Base-by-base conservation (phyloP, 2,113 vertebrate species). In the Phyllostomus discolor region DNA sequence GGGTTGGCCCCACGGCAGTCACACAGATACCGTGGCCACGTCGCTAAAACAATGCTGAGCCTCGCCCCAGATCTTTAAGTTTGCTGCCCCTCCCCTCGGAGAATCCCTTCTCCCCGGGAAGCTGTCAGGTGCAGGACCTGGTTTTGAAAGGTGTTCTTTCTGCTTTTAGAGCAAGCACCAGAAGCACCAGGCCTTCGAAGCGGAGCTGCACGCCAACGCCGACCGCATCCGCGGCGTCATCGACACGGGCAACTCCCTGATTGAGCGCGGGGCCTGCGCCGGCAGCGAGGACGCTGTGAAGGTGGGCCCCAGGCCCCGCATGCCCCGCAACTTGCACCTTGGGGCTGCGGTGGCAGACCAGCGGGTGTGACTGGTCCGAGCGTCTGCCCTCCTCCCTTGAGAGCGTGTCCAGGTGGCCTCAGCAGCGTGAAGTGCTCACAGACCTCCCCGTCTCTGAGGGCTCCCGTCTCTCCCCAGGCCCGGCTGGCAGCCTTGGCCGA, bases 171-270 rank as follows among this genome's bases (percentile, higher is more conserved):
- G 99, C 98, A 99, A 99, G 87, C 99, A 99, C 97, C 99, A 99
- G 98, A 99, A 99, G 83, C 99, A 99, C 97, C 99, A 99, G 97
- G 99, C 99, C 15, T 99, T 99, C 2, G 99, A 99, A 96, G 99
- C 99, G 0, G 99, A 99, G 97, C 99, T 99, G 43, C 99, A 99
- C 0, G 99, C 99, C 98, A 99, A 99, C 0, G 99, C 99, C 0
- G 99, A 99, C 98, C 98, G 99, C 16, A 99, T 99, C 98, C 99
- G 99, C 0, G 99, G 99, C 0, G 99, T 99, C 95, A 99, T 99
- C 0, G 99, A 99, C 72, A 99, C 99, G 7, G 99, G 99, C 26
- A 99, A 99, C 96, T 98, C 99, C 0, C 98, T 99, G 87, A 99
- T 99, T 43, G 99, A 99, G 70, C 99, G 99, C 12, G 99, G 99